Conservation (phyloP, 1,140 invertebrate genomes). For the Zaprionus ghesquierei region DNA sequence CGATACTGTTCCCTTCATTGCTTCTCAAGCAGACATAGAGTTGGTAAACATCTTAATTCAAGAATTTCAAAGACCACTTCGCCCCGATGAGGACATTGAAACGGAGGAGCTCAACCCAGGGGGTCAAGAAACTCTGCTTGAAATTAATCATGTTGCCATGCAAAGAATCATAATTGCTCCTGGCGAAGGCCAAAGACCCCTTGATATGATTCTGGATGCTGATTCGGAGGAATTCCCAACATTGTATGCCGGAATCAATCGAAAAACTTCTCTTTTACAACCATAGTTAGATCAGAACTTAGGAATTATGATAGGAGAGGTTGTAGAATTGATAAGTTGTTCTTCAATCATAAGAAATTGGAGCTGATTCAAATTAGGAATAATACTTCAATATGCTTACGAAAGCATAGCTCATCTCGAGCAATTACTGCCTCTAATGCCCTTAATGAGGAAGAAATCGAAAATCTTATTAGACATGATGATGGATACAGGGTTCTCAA, state of each 20-base stretch:
- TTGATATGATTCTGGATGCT: background rate
- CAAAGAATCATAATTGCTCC: background rate
- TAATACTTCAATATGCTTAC: background rate
- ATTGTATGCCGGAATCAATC: too few species aligned
- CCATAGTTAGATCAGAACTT: conserved; percentile 19
- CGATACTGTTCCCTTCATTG: too few species aligned
- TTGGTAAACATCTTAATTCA: too few species aligned
- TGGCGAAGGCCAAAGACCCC: conserved; percentile 1
- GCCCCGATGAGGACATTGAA: too few species aligned
- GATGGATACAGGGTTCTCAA: background rate
- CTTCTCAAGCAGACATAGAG: too few species aligned
- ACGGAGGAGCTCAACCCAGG: too few species aligned
- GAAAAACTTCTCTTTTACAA: background rate
- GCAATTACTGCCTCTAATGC: conserved; percentile 7
- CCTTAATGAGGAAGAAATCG: background rate
- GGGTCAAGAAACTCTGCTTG: too few species aligned
- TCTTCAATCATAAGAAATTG: background rate
- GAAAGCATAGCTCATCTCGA: background rate
- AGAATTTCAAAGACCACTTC: too few species aligned
- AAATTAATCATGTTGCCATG: too few species aligned
- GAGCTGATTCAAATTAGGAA: background rate
- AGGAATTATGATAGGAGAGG: conserved; percentile 14
- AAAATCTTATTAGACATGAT: background rate
- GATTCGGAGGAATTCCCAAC: background rate
- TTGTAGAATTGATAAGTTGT: conserved; percentile 11